Evolutionary conservation across 2,797 vertebrate genomes (phyloP).

Genomic region (Sphenopsis melanotis): DNA sequence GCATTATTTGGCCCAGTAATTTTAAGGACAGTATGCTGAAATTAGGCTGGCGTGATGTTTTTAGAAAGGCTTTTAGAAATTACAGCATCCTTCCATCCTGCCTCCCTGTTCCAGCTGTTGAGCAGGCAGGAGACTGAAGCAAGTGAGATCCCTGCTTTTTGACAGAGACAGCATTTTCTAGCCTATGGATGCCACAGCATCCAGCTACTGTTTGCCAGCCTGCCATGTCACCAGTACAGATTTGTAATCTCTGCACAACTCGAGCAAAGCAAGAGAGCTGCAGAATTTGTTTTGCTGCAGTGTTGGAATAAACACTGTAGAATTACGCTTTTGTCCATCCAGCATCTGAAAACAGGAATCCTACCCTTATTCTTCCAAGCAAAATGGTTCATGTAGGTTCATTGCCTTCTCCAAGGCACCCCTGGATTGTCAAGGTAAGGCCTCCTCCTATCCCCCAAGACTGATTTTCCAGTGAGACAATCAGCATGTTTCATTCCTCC

Average conservation of each 20-base stretch:
- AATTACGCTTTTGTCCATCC: background rate
- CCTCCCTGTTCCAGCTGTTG: background rate
- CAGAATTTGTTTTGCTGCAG: background rate
- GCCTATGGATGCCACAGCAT: background rate
- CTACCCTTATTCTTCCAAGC: background rate
- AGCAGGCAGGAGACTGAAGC: background rate
- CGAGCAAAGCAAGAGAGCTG: background rate
- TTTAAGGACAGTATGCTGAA: constrained; percentile 4
- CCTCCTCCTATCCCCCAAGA: background rate
- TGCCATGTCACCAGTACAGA: background rate
- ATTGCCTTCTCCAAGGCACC: background rate
- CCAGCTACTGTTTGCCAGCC: background rate
- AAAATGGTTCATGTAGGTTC: background rate
- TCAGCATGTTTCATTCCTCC: constrained; percentile 16
- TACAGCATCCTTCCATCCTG: background rate
- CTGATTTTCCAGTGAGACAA: background rate
- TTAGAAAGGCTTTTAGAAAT: background rate
- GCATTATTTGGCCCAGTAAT: background rate
- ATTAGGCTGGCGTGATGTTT: background rate
- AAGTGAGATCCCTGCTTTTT: background rate
- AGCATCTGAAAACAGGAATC: background rate
- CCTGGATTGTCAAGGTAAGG: background rate
- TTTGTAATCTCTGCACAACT: background rate
- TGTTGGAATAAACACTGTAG: background rate
- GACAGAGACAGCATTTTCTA: background rate